phyloP scores from a whole-genome alignment of 2,888 invertebrate genomes.

The Drosophila niveifrons region DNA sequence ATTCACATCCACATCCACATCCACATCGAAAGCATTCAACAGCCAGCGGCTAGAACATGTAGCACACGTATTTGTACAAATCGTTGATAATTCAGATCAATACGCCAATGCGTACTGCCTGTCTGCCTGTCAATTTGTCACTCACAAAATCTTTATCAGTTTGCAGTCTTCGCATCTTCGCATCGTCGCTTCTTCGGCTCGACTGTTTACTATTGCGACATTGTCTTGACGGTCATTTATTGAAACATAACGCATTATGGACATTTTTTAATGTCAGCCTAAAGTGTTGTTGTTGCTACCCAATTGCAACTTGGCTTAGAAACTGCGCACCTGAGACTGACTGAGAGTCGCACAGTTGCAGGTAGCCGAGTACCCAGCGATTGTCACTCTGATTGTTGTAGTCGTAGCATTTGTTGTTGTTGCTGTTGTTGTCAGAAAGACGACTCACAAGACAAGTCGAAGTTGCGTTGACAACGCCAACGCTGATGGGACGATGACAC shows the following conservation, averaged over 20 bases:
- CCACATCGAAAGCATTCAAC: neutral
- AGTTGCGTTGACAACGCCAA: constrained; percentile 65
- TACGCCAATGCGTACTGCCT: constrained; percentile 44
- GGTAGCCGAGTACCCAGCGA: constrained; percentile 72
- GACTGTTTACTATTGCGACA: constrained; percentile 72
- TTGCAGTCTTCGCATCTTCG: neutral
- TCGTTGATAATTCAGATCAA: constrained; percentile 75
- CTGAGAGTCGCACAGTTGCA: constrained; percentile 76
- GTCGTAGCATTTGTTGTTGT: constrained; percentile 11
- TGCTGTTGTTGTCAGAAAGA: constrained; percentile 12
- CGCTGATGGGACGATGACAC: constrained; percentile 73
- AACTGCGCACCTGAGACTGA: constrained; percentile 14
- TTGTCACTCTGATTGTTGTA: constrained; percentile 52
- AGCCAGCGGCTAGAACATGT: constrained; percentile 51
- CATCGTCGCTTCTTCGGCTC: neutral
- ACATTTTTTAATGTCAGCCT: constrained; percentile 74
- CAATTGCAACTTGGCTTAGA: constrained; percentile 46
- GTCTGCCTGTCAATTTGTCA: constrained; percentile 70
- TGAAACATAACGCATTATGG: constrained; percentile 75
- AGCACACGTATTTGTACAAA: constrained; percentile 63
- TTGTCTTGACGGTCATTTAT: constrained; percentile 71
- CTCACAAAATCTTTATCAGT: constrained; percentile 65
- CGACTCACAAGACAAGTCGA: constrained; percentile 20
- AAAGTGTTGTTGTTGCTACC: constrained; percentile 8
- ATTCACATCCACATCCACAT: neutral